A percentile compares a stretch with the other conserved stretches of the same genome.
These are phyloP conservation scores for Lamellibrachia satsuma DNA, from an alignment of 2,888 invertebrate genomes.

Conservation along the genomic window DNA sequence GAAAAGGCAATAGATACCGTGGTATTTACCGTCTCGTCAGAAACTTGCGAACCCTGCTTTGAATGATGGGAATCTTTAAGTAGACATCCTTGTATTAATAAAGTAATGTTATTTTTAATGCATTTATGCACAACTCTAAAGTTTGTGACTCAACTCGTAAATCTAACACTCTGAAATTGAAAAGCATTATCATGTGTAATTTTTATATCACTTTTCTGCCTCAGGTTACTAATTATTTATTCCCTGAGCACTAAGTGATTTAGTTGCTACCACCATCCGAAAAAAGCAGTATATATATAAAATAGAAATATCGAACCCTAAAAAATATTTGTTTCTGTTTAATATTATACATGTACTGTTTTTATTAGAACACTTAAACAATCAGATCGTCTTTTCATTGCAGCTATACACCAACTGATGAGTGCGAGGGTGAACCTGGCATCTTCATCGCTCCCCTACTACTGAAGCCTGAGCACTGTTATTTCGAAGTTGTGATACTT, in stretches of 20 bases:
- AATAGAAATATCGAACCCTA: background rate
- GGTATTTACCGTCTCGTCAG: too few species aligned
- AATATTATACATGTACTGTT: background rate
- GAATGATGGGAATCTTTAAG: too few species aligned
- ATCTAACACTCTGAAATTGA: background rate
- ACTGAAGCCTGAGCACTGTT: conserved; percentile 60
- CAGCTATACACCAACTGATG: conserved; percentile 62
- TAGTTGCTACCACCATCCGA: background rate
- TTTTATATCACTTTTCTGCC: background rate
- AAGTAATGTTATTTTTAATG: background rate
- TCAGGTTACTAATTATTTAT: background rate
- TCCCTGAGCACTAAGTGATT: background rate
- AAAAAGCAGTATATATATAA: background rate
- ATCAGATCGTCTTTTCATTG: conserved; percentile 35
- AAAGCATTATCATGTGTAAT: background rate
- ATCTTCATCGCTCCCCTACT: conserved; percentile 63
- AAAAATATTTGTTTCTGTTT: background rate
- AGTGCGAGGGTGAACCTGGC: conserved; percentile 54
- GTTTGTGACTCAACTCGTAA: background rate
- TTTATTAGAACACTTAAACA: background rate
- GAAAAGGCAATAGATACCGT: too few species aligned
- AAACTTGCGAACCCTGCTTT: too few species aligned
- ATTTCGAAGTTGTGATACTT: conserved; percentile 65
- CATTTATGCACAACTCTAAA: background rate
- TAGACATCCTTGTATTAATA: too few species aligned